Evolutionary conservation across 2,888 invertebrate genomes (phyloP).

Genomic region (Fragum fragum): DNA sequence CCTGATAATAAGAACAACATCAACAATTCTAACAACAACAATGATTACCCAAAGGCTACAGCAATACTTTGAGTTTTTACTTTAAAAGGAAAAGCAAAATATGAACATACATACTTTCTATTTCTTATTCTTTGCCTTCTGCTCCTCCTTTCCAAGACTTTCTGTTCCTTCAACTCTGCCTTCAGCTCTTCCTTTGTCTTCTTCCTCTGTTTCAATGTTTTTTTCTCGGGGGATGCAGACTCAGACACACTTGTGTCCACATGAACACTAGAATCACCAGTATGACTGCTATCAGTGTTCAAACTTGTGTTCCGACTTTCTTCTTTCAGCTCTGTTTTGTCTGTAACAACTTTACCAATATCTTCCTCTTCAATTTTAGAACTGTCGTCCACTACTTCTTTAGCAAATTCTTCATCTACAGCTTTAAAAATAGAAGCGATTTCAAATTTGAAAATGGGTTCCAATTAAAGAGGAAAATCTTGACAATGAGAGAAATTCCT

Average conservation of each 20-base stretch:
- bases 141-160: conserved; percentile 83
- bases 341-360: not conserved
- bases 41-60: no score
- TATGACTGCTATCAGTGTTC: conserved; percentile 40
- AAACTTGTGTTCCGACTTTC: conserved; percentile 25
- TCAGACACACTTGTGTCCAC: conserved; percentile 47
- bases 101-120: conserved; percentile 68
- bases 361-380: conserved; percentile 2
- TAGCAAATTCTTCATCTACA: not conserved
- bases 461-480: no score
- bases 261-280: conserved; percentile 39
- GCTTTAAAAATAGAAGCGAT: no score
- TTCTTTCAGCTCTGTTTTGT: conserved; percentile 2
- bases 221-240: conserved; percentile 50
- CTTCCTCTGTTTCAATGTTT: conserved; percentile 65
- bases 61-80: no score
- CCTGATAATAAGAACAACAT: no score
- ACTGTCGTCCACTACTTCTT: conserved; percentile 6
- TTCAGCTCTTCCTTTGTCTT: conserved; percentile 84
- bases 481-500: no score
- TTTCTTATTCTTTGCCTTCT: conserved; percentile 85
- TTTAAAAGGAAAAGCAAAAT: not conserved
- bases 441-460: no score
- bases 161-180: conserved; percentile 84
- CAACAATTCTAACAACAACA: no score